Conservation (phyloP, 2,113 vertebrate species). For the Cinclus cinclus region DNA sequence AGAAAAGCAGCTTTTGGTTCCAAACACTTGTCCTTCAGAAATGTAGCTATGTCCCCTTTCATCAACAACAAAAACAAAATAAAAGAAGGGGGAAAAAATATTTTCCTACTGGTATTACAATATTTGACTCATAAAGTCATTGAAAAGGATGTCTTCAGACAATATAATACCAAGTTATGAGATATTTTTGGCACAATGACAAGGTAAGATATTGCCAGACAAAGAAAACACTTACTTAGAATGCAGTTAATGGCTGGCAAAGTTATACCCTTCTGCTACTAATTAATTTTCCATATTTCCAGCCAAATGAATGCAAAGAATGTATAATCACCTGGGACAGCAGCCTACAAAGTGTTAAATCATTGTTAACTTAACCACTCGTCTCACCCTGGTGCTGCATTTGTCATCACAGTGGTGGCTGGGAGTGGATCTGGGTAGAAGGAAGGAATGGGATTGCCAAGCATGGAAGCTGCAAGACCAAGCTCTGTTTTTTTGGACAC, state of each 20-base stretch:
- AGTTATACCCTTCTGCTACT: conserved; percentile 14
- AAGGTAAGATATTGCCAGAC: conserved; percentile 36
- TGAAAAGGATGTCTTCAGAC: conserved; percentile 34
- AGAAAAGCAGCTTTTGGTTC: not conserved
- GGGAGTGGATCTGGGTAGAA: not conserved
- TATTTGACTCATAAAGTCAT: not conserved
- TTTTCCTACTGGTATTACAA: not conserved
- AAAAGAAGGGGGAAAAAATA: not conserved
- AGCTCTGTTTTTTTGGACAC: not conserved
- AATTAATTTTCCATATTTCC: conserved; percentile 58
- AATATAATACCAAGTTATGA: conserved; percentile 30
- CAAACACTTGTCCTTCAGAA: not conserved
- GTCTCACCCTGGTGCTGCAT: not conserved
- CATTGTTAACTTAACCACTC: not conserved
- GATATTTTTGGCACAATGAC: conserved; percentile 40
- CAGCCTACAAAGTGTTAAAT: conserved; percentile 38
- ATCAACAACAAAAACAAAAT: not conserved
- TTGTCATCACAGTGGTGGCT: not conserved
- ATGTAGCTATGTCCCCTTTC: not conserved
- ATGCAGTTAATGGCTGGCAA: conserved; percentile 36
- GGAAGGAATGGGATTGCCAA: not conserved
- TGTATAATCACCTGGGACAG: not conserved
- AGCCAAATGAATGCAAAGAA: not conserved
- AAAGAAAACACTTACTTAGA: conserved; percentile 41
- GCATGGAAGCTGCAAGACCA: not conserved